Percentiles rank a stretch among this genome's conserved stretches.
phyloP scores from a whole-genome alignment of 1,140 invertebrate species.

The Drosophila sp. region DNA sequence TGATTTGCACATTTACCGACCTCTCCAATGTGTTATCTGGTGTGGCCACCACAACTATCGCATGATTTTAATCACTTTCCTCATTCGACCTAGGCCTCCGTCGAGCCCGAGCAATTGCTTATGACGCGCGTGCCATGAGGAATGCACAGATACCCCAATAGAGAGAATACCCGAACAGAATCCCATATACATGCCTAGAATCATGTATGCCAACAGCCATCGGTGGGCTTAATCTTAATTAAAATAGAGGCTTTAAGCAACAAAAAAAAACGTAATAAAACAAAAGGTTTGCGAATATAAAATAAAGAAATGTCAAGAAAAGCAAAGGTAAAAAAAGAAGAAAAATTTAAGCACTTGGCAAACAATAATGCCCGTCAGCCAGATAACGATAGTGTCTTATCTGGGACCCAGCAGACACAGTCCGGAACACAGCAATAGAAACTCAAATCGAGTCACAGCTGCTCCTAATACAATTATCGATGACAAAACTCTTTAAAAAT shows the following conservation, averaged over 20 bases:
- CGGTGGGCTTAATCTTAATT: slow-evolving; percentile 48
- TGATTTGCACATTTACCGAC: slow-evolving; percentile 21
- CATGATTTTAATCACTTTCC: slow-evolving; percentile 25
- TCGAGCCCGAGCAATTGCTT: slow-evolving; percentile 2
- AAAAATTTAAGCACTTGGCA: slow-evolving; percentile 63
- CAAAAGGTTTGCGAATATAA: slow-evolving; percentile 52
- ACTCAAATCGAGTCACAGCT: neutral
- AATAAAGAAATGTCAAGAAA: slow-evolving; percentile 46
- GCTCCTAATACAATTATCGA: neutral
- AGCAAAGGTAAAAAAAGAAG: slow-evolving; percentile 28
- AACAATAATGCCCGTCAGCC: slow-evolving; percentile 62
- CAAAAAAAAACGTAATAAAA: slow-evolving; percentile 8
- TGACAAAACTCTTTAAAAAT: slow-evolving; percentile 10
- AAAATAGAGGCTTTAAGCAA: slow-evolving; percentile 46
- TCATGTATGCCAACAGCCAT: slow-evolving; percentile 30
- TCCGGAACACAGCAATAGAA: slow-evolving; percentile 52
- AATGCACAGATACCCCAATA: slow-evolving; percentile 7
- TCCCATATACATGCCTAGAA: slow-evolving; percentile 9
- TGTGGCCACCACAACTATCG: slow-evolving; percentile 8
- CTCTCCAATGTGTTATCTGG: slow-evolving; percentile 26
- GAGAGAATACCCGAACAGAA: slow-evolving; percentile 5
- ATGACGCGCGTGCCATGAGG: slow-evolving; percentile 28
- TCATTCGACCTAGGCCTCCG: slow-evolving; percentile 23
- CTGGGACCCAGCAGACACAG: slow-evolving; percentile 53
- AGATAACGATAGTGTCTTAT: slow-evolving; percentile 71